Evolutionary conservation across 2,113 vertebrate species (phyloP).

Genomic region (Cathartes aura): DNA sequence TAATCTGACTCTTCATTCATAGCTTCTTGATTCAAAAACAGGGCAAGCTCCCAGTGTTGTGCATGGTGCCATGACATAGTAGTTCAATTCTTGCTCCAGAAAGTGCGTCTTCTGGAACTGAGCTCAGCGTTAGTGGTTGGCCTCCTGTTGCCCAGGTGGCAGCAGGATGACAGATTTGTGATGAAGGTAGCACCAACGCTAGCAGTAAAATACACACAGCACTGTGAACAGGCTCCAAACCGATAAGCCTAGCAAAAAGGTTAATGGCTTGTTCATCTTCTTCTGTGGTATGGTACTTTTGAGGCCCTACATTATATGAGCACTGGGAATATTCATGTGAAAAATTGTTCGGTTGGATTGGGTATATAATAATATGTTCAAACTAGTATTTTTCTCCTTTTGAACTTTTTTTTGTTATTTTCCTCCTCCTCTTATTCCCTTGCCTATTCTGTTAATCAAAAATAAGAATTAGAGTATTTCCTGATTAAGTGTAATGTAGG

Average conservation of each 20-base stretch:
- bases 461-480: not conserved
- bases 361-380: not conserved
- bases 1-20: fast-evolving
- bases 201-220: not conserved
- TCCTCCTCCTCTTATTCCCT: not conserved
- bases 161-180: not conserved
- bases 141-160: constrained; percentile 3
- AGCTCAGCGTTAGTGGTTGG: not conserved
- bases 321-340: not conserved
- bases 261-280: not conserved
- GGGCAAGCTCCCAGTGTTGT: fast-evolving
- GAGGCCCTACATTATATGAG: not conserved
- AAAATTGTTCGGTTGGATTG: not conserved
- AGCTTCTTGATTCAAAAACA: not conserved
- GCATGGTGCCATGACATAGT: not conserved
- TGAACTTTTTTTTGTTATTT: not conserved
- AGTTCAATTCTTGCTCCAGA: not conserved
- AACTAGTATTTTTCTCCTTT: not conserved
- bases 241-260: not conserved
- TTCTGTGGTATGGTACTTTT: not conserved
- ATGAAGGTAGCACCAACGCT: not conserved
- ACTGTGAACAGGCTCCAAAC: not conserved
- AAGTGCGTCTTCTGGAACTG: not conserved
- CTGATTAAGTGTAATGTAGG: not conserved
- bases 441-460: not conserved